Evolutionary conservation across 2,888 invertebrate species (phyloP).

Genomic region (Drosophila pullipes): DNA sequence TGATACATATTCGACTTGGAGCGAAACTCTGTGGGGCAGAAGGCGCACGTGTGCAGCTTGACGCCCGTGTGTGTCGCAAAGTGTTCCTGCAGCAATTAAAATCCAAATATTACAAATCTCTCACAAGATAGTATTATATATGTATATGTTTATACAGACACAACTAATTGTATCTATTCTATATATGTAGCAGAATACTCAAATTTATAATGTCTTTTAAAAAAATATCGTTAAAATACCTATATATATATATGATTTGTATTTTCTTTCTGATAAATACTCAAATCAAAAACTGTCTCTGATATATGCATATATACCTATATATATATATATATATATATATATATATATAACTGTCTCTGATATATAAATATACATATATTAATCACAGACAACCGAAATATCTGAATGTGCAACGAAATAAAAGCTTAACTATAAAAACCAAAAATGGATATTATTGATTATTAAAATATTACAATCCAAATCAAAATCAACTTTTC

Average conservation of each 20-base stretch:
- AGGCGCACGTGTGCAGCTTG: slow-evolving; percentile 81
- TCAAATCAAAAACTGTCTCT: neutral
- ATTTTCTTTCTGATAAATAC: neutral
- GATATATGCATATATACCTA: neutral
- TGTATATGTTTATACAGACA: neutral
- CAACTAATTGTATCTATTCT: neutral
- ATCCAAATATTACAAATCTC: neutral
- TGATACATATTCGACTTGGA: slow-evolving; percentile 84
- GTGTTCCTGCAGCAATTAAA: slow-evolving; percentile 66
- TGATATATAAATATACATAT: neutral
- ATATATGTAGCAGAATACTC: neutral
- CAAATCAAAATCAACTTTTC: neutral
- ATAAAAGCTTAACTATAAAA: neutral
- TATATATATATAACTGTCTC: neutral
- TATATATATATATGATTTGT: neutral
- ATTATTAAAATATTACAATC: neutral
- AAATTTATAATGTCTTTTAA: neutral
- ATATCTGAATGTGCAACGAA: neutral
- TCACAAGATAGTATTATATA: neutral
- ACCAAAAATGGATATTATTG: neutral
- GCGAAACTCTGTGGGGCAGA: slow-evolving; percentile 81
- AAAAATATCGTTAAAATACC: neutral
- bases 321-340: neutral
- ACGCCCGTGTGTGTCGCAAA: slow-evolving; percentile 82
- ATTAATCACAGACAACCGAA: neutral